Base-by-base conservation (phyloP, 2,113 vertebrate genomes). In the Sterrhoptilus dennistouni region DNA sequence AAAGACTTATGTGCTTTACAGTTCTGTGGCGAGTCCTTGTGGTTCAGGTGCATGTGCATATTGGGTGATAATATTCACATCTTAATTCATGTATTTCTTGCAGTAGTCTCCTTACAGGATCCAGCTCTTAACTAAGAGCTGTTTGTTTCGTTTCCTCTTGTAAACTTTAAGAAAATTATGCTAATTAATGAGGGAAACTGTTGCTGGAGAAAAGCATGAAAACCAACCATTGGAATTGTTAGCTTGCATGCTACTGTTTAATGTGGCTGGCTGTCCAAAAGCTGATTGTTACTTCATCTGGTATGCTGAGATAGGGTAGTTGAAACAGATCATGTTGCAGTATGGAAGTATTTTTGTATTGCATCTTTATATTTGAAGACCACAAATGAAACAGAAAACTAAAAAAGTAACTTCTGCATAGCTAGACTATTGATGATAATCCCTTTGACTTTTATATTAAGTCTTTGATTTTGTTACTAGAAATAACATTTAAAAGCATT, bases 371-470 rank as follows among this genome's bases (percentile, higher is more conserved):
- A 89, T 96, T 95, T 98, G 95, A 97, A 97, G 93, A 92, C 90
- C 50, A 96, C 91, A 94, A 82, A 95, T 87, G 93, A 97, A 97
- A 96, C 78, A 94, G 95, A 97, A 96, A 97, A 97, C 89, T 83
- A 94, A 80, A 96, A 97, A 68, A 92, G 71, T 96, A 96, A 96
- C 65, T 97, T 96, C 90, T 96, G 79, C 94, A 14, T 92, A 95
- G 87, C 87, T 96, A 95, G 69, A 86, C 94, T 66, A 95, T 88
- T 97, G 97, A 97, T 97, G 96, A 96, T 98, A 98, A 98, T 97
- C 83, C 95, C 92, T 98, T 97, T 97, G 95, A 97, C 95, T 98
- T 98, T 97, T 96, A 97, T 97, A 93, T 97, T 89, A 96, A 95
- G 94, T 96, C 92, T 97, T 96, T 9, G 45, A 92, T 98, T 92